Evolutionary conservation across 1,140 invertebrate species (phyloP), one percentile per base, ranked within the genome.

Genomic region (Hypothenemus hampei): DNA sequence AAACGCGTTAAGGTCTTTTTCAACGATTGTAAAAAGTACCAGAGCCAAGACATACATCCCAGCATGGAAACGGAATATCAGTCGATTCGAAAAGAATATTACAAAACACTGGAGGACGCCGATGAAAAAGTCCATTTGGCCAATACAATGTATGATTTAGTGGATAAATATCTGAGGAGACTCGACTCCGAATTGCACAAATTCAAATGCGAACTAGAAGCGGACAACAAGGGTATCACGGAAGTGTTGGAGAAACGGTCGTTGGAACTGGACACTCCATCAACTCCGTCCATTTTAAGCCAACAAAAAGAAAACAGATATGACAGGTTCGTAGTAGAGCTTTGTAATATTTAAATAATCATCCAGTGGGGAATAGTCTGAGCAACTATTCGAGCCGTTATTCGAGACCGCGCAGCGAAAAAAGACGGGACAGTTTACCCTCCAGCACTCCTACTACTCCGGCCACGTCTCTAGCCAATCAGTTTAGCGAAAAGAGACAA

Each of bases 201-300:
- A 73, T 98, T 98, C 72, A 98, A 98, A 77, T 93, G 96, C 81
- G 96, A 99, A 75, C 69, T 99, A 33, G 96, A 99, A 76, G 94
- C 94, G 19, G 95, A 98, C 72, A 93, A 98, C 77, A 91, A 94
- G 62, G 96, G 96, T 13, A 97, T 98, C 36, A 98, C 96, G 8
- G 94, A 97, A 76, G 79, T 95, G 23, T 71, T 98, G 54, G 95
- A 98, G 73, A 97, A 96, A 75, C 74, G 86, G n/a, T 91, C 87
- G 0, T 72, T 91, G 13, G 89, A 91, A 60, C 71, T 91, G 23
- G 88, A 91, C 69, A 78, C 80, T 45, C 82, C 76, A 70, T 75
- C 71, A 65, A 74, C 65, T 58, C 70, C 58, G 45, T 73, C 68
- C 52, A 70, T 66, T 3, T 66, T 67, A 4, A 58, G 60, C 24